These are phyloP conservation scores for Calameuta pallipes DNA, from an alignment of 2,888 invertebrate species.

Conservation along the genomic window DNA sequence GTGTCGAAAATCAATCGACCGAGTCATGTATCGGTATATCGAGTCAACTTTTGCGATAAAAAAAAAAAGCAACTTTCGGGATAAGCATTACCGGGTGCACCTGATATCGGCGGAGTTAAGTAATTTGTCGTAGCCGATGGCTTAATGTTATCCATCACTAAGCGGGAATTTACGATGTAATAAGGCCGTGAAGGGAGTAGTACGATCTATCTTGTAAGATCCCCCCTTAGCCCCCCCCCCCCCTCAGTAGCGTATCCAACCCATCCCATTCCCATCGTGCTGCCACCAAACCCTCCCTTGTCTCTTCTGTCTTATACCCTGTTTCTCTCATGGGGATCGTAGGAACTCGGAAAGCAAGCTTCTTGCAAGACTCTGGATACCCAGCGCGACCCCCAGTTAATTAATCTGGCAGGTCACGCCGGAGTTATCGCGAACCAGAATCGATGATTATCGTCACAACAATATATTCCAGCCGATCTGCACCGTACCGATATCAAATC, in stretches of 20 bases:
- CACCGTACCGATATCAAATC: too few species aligned
- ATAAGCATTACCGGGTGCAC: background rate
- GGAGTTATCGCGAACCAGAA: conserved; percentile 25
- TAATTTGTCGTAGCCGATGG: conserved; percentile 60
- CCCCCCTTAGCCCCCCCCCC: conserved; percentile 13
- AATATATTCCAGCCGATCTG: background rate
- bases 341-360: conserved; percentile 16
- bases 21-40: background rate
- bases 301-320: background rate
- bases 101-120: conserved; percentile 42
- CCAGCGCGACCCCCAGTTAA: conserved; percentile 21
- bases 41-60: background rate
- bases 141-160: conserved; percentile 60
- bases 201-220: conserved; percentile 50
- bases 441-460: conserved; percentile 24
- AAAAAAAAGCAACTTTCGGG: background rate
- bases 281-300: conserved; percentile 7
- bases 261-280: conserved; percentile 17
- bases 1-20: background rate
- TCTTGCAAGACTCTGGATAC: conserved; percentile 20
- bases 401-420: conserved; percentile 29
- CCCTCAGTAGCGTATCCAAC: conserved; percentile 20
- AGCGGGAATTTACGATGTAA: conserved; percentile 58
- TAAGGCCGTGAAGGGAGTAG: conserved; percentile 52
- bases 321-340: conserved; percentile 10